Conservation (phyloP, 2,113 vertebrate genomes). For the Lamprologus tigripictilis region DNA sequence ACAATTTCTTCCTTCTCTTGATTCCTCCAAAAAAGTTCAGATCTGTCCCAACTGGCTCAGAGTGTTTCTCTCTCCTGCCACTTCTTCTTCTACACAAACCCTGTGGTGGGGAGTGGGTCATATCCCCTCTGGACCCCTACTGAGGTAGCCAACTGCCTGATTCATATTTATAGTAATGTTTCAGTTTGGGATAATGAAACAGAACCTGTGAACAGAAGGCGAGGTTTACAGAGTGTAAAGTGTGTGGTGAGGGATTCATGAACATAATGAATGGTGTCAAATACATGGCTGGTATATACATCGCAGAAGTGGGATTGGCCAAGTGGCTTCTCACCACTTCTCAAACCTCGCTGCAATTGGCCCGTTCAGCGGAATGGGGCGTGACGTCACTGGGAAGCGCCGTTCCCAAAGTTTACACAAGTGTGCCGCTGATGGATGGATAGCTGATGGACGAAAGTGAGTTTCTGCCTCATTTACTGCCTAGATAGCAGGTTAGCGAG, state of each 20-base stretch:
- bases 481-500: neutral
- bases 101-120: neutral
- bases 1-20: neutral
- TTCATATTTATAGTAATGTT: neutral
- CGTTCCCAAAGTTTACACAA: conserved; percentile 32
- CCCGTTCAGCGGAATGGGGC: neutral
- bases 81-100: neutral
- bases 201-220: neutral
- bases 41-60: neutral
- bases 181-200: neutral
- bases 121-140: neutral
- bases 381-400: conserved; percentile 63
- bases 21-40: neutral
- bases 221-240: neutral
- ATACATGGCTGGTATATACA: neutral
- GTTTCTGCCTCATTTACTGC: neutral
- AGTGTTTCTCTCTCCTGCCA: neutral
- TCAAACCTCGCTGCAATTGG: conserved; percentile 31
- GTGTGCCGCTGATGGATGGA: conserved; percentile 14
- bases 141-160: neutral
- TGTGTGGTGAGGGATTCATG: neutral
- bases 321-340: neutral
- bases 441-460: conserved; percentile 39
- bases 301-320: conserved; percentile 16
- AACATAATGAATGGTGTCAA: neutral